Base-by-base conservation (phyloP, 2,888 invertebrate genomes). In the Zaprionus lineosus region DNA sequence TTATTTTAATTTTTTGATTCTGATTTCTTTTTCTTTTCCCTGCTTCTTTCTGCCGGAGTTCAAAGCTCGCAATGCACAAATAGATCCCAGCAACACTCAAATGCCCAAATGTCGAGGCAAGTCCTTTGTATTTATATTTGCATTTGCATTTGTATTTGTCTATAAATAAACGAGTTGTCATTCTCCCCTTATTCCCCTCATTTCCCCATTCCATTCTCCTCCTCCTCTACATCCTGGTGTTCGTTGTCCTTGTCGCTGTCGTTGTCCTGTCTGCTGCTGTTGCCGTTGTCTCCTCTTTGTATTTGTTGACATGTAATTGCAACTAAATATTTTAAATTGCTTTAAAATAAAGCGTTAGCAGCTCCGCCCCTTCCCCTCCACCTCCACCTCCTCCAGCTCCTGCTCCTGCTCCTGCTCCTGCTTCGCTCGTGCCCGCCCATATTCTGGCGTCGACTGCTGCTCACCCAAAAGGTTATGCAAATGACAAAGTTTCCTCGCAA, bases 321-420 rank as follows among this genome's bases (percentile, higher is more conserved):
- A 79, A 85, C 79, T 84, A 84, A 84, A 86, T 86, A 84, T 84
- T 86, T 84, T 78, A 84, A 76, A 85, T 85, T 79, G 81, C 81
- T 85, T 83, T 83, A 85, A 86, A 86, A 83, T 86, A 79, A 86
- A 86, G 79, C 71, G 55, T 41, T 53, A 8, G 1, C 26, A 21
- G 21, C 44, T 9, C 29, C 12, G 2, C 34, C 14, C 9, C 14
- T 6, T 9, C 41, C 4, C 37, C n/a, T 12, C 6, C 15, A 18
- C 8, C 14, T 12, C 9, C 28, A n/a, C 28, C 26, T 26, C 26
- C 44, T 9, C 29, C 12, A 16, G 2, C 34, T 16, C 9, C 14
- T 6, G n/a, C 41, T 6, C 37, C n/a, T 12, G 5, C 15, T 24
- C 8, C 14, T 12, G 18, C 28, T 11, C 28, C 37, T 19, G n/a